Evolutionary conservation across 2,888 invertebrate species (phyloP).

Genomic region (Caenorhabditis sp.): DNA sequence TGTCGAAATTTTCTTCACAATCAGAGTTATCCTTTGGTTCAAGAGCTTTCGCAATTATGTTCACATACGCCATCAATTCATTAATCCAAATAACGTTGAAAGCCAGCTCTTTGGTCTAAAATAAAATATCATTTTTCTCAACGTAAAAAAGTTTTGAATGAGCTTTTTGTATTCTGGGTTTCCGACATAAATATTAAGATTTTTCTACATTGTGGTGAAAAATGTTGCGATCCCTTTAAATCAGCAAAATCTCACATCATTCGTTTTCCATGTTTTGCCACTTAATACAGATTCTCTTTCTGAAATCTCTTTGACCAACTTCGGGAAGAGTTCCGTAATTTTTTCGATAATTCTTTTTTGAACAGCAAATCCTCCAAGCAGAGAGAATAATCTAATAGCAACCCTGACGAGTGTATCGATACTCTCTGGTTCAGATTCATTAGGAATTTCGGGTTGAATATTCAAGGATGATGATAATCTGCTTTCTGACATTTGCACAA

Average conservation of each 20-base stretch:
- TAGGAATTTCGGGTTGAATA: neutral
- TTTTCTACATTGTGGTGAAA: no score
- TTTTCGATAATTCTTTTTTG: neutral
- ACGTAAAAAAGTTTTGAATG: neutral
- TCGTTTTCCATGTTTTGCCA: neutral
- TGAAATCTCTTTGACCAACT: neutral
- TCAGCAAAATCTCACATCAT: neutral
- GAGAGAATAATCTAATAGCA: neutral
- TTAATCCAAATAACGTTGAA: neutral
- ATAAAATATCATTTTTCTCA: neutral
- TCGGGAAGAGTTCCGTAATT: neutral
- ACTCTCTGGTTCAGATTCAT: neutral
- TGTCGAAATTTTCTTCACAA: neutral
- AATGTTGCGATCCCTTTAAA: no score
- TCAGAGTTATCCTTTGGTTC: neutral
- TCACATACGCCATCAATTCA: slow-evolving; percentile 1
- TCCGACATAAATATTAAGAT: no score
- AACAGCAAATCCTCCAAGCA: neutral
- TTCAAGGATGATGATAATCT: neutral
- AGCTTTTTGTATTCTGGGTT: no score
- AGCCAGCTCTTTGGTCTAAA: neutral
- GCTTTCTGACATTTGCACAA: neutral
- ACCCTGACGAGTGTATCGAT: neutral
- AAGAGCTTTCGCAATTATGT: neutral
- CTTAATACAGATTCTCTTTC: neutral